Base-by-base conservation (phyloP, 1,140 invertebrate genomes). In the Heliconius himera region DNA sequence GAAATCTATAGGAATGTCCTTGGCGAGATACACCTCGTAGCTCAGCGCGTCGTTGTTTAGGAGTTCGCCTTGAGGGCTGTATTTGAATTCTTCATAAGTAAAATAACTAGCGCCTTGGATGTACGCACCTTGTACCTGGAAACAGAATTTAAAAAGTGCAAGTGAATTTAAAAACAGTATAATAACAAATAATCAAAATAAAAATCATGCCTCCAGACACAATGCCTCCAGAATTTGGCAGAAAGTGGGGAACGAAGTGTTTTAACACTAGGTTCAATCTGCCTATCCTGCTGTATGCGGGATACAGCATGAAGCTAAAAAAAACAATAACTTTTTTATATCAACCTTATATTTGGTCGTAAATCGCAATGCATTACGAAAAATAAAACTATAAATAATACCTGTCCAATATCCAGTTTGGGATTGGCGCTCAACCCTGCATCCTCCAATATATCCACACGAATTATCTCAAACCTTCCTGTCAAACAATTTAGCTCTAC, bases 31-130 rank as follows among this genome's bases (percentile, higher is more conserved):
- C 4, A 97, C 96, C 88, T 98, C 98, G 90, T 98, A 98, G 81
- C 96, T 97, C 96, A 98, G 97, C 36, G 97, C 97, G 83, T 97
- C 95, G 82, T 97, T 96, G 13, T 97, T 97, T 0, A 97, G 92
- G 22, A 97, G 92, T 79, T 95, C 91, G 18, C 97, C 98, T 49
- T 95, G 82, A 20, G 95, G 90, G 87, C 97, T 95, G 81, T 96
- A 96, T 0, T 96, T 94, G 26, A 97, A 91, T 79, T 97, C 95
- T 91, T 99, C 98, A 4, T 91, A 95, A 1, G 97, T 96, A 95
- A 96, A 98, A 87, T 97, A 97, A 49, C 98, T 98, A 3, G 98
- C 82, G 3, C 98, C 98, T 97, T 98, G 98, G 3, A 98, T 93
- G 88, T 97, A 98, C 1, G 97, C 97, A 11, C 98, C 98, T 95